Percentiles rank a stretch among this genome's conserved stretches.
These are phyloP conservation scores for Leucoraja erinaceus DNA, from an alignment of 2,113 vertebrate species.

Conservation along the genomic window DNA sequence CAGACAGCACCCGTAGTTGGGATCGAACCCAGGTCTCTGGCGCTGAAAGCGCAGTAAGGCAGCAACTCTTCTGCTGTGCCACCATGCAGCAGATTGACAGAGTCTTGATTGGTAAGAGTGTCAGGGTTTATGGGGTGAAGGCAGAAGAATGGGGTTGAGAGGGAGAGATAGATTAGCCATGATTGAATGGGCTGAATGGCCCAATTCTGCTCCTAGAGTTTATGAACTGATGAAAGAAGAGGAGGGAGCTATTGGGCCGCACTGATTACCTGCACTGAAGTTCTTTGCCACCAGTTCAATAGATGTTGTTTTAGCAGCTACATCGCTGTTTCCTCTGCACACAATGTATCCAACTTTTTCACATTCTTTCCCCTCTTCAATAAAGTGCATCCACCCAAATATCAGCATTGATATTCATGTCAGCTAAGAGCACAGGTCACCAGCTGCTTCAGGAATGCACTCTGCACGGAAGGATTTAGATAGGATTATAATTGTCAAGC, in stretches of 20 bases:
- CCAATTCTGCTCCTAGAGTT: too few relatives aligned
- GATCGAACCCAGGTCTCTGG: too few relatives aligned
- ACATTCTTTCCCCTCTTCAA: not conserved
- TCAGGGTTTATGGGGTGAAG: too few relatives aligned
- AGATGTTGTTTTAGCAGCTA: not conserved
- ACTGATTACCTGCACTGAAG: not conserved
- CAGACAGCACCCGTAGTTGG: too few relatives aligned
- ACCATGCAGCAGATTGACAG: too few relatives aligned
- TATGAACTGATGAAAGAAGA: not conserved
- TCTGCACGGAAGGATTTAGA: constrained; percentile 4
- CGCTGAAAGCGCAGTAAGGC: too few relatives aligned
- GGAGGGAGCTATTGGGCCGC: not conserved
- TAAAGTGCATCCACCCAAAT: not conserved
- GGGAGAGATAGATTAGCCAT: too few relatives aligned
- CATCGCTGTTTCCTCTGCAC: not conserved
- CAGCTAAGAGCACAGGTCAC: not conserved
- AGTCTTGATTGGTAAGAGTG: too few relatives aligned
- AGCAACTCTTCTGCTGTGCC: too few relatives aligned
- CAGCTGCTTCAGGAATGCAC: not conserved
- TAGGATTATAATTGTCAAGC: not conserved
- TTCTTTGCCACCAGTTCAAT: not conserved
- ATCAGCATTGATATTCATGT: not conserved
- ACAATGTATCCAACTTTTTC: not conserved
- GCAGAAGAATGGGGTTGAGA: too few relatives aligned
- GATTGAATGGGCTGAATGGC: too few relatives aligned